Evolutionary conservation across 2,797 vertebrate species (phyloP).

Genomic region (Molossus alvarezi): DNA sequence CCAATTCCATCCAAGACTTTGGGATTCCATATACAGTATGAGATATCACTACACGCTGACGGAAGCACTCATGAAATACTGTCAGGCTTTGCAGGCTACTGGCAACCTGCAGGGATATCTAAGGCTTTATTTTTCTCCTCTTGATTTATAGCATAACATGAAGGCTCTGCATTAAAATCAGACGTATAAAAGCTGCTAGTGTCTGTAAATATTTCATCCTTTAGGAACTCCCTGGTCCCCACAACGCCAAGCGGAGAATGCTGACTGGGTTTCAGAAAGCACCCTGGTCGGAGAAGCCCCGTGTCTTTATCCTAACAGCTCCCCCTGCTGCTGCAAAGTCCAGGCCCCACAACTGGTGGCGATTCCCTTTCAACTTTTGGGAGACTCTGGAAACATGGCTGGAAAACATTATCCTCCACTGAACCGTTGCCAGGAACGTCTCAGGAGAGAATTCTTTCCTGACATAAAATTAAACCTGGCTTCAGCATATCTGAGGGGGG

Average conservation of each 20-base stretch:
- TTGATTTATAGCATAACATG: slow-evolving; percentile 27
- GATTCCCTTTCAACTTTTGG: slow-evolving; percentile 71
- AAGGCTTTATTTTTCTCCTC: not conserved
- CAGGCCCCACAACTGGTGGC: not conserved
- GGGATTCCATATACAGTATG: not conserved
- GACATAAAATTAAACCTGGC: slow-evolving; percentile 87
- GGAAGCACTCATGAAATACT: not conserved
- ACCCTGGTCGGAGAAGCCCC: not conserved
- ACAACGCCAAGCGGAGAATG: not conserved
- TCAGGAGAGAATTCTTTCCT: slow-evolving; percentile 87
- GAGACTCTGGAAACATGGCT: slow-evolving; percentile 80
- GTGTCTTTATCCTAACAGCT: slow-evolving; percentile 70
- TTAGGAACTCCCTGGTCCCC: not conserved
- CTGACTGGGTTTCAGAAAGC: slow-evolving; percentile 38
- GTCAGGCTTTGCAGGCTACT: not conserved
- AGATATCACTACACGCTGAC: not conserved
- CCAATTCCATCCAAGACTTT: not conserved
- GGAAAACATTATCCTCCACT: slow-evolving; percentile 86
- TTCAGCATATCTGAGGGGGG: slow-evolving; percentile 78
- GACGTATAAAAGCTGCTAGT: not conserved
- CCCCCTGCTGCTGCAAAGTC: slow-evolving; percentile 77
- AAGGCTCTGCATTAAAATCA: slow-evolving; percentile 31
- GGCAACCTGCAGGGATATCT: slow-evolving; percentile 1
- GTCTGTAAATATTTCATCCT: slow-evolving; percentile 40
- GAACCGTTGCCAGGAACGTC: slow-evolving; percentile 84